Base-by-base conservation (phyloP, 1,140 invertebrate genomes). In the Adelges cooleyi region DNA sequence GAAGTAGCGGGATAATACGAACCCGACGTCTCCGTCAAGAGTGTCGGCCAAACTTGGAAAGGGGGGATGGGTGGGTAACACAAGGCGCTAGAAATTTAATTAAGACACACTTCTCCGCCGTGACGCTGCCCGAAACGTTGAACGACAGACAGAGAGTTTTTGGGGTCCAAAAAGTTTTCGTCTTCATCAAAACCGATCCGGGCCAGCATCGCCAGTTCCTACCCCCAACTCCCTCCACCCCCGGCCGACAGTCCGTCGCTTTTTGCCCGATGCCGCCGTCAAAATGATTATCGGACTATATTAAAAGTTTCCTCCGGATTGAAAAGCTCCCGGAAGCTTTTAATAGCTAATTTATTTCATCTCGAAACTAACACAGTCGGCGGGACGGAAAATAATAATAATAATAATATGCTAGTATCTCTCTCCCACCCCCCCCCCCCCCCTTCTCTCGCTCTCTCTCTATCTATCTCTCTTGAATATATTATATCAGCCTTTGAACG, bases 31-130 rank as follows among this genome's bases (percentile, higher is more conserved):
- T 11, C 29, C 29, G 29, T 33, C 29, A 33, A 33, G 29, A 33
- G 53, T 40, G 22, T 42, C 15, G 36, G 52, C 53, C 13, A 56
- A 56, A 56, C 33, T 56, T 44, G 40, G 54, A 2, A n/a, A n/a
- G n/a, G n/a, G n/a, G n/a, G n/a, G n/a, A n/a, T n/a, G n/a, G n/a
- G n/a, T n/a, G 25, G 11, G 29, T 6, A 62, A 62, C 56, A 62
- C 46, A 62, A 62, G 56, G 56, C 56, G 56, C 56, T 36, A 59
- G 54, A 59, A 59, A 62, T 62, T 62, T 62, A 62, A 62, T 62
- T 62, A 62, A 62, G 56, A 62, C 40, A 38, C 40, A 42, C 23
- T 33, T 27, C 52, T 13, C 38, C 42, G 27, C 1, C 38, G 23
- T 17, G 1, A 1, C 23, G 56, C 29, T 48, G 56, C 44, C 56